Conservation (phyloP, 2,797 vertebrate genomes). For the Sphenodon punctatus region DNA sequence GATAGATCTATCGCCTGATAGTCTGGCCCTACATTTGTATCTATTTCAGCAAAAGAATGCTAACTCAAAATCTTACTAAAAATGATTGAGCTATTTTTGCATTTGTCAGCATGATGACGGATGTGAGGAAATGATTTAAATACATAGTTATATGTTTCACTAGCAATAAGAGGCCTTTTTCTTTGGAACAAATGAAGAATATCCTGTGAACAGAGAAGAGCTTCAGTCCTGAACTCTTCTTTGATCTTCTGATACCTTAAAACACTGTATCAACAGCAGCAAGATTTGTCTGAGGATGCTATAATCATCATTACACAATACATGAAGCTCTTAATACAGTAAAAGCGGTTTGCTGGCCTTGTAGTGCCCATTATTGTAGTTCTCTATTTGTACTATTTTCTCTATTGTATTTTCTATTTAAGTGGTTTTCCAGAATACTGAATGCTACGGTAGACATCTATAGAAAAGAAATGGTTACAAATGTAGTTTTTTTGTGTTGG, state of each 20-base stretch:
- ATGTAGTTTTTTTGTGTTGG: rapidly evolving
- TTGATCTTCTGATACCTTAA: not conserved
- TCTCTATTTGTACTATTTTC: too few species aligned
- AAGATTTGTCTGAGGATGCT: not conserved
- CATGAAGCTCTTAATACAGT: not conserved
- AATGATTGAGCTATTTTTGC: constrained; percentile 11
- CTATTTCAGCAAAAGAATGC: constrained; percentile 3
- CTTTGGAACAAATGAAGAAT: not conserved
- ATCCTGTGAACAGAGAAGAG: not conserved
- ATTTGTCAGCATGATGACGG: not conserved
- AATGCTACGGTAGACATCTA: not conserved
- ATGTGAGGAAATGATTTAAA: not conserved
- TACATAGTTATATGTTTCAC: not conserved
- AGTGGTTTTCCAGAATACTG: not conserved
- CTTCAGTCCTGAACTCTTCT: not conserved
- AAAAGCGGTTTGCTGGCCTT: not conserved
- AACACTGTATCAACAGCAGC: not conserved
- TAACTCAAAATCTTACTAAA: constrained; percentile 28
- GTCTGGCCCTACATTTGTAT: not conserved
- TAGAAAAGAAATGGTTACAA: rapidly evolving
- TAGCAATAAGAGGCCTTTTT: not conserved
- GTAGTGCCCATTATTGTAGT: rapidly evolving
- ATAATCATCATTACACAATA: not conserved
- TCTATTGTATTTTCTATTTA: too few species aligned
- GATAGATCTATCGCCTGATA: not conserved